Evolutionary conservation across 2,888 invertebrate species (phyloP).

Genomic region (Epistrophella euchroma): DNA sequence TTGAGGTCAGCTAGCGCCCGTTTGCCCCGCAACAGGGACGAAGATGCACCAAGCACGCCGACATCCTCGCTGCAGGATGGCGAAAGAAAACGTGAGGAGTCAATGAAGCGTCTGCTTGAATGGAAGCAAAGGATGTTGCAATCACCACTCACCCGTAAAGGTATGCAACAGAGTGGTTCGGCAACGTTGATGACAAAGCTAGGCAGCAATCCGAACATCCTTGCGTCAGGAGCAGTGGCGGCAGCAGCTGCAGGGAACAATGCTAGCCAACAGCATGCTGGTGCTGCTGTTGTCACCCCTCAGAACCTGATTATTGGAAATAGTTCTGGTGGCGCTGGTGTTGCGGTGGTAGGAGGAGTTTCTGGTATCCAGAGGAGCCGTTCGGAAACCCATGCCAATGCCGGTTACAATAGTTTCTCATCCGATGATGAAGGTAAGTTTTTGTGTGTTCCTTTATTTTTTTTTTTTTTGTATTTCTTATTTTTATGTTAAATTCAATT

Average conservation of each 20-base stretch:
- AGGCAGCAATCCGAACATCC: conserved; percentile 82
- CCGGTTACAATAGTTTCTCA: conserved; percentile 92
- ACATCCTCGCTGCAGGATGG: conserved; percentile 85
- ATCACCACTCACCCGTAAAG: conserved; percentile 93
- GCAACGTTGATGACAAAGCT: conserved; percentile 83
- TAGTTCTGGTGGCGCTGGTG: conserved; percentile 25
- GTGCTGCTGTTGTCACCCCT: conserved; percentile 34
- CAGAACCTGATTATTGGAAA: conserved; percentile 34
- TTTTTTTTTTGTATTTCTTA: too few relatives aligned
- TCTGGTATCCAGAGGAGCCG: conserved; percentile 83
- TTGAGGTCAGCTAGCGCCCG: conserved; percentile 93
- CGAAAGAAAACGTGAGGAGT: conserved; percentile 94
- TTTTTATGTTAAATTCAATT: conserved; percentile 30
- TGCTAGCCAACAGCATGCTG: background rate
- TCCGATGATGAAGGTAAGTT: conserved; percentile 96
- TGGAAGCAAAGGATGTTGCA: conserved; percentile 97
- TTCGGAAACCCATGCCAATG: conserved; percentile 85
- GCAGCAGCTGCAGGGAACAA: conserved; percentile 78
- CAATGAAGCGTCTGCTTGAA: conserved; percentile 94
- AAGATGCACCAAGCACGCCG: conserved; percentile 80
- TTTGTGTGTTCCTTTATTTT: conserved; percentile 38
- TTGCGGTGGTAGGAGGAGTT: conserved; percentile 76
- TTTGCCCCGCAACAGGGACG: conserved; percentile 86
- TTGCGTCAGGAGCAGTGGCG: conserved; percentile 81
- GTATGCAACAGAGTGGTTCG: conserved; percentile 86